Conservation (phyloP, 2,113 vertebrate species). For the Carlito syrichta region DNA sequence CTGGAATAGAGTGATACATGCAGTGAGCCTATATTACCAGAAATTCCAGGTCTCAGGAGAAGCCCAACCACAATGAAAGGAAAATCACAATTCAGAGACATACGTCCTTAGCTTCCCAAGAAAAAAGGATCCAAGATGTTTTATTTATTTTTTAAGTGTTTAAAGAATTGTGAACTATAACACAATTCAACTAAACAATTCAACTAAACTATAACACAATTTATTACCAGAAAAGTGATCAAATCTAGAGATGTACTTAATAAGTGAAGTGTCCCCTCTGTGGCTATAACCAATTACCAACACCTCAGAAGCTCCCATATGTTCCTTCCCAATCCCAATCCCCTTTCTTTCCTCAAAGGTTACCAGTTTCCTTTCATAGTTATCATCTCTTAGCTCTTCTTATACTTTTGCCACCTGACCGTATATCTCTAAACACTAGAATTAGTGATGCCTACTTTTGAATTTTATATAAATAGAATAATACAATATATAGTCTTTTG, state of each 20-base stretch:
- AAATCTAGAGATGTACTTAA: neutral
- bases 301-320: neutral
- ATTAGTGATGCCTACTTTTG: neutral
- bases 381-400: neutral
- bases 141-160: neutral
- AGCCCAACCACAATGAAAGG: neutral
- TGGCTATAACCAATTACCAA: neutral
- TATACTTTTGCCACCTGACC: neutral
- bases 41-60: neutral
- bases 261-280: neutral
- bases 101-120: neutral
- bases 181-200: too few relatives aligned
- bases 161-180: slow-evolving; percentile 33
- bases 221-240: neutral
- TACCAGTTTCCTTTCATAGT: neutral
- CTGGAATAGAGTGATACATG: neutral
- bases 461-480: neutral
- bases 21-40: neutral
- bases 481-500: neutral
- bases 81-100: neutral
- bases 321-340: neutral
- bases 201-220: slow-evolving; percentile 34
- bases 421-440: neutral
- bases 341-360: neutral
- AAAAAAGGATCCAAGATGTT: neutral